Percentiles rank a stretch among this genome's conserved stretches.
phyloP scores from a whole-genome alignment of 1,140 invertebrate species.

The Saxidomus purpurata region DNA sequence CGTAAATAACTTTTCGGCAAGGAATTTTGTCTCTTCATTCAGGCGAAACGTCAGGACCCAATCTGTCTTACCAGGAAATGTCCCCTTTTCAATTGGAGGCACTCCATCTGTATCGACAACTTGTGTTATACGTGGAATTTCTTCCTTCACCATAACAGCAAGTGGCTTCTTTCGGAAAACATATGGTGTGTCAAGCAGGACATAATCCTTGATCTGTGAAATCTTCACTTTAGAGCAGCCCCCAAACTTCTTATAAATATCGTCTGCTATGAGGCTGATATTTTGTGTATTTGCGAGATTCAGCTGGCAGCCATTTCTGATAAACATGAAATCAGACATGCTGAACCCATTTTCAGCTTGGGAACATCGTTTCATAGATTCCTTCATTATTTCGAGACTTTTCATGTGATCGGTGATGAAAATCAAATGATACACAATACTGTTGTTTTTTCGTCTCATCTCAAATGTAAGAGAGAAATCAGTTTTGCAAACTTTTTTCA shows the following conservation, averaged over 20 bases:
- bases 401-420: not conserved
- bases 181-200: not conserved
- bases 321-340: not conserved
- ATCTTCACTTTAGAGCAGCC: not conserved
- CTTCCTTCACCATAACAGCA: not conserved
- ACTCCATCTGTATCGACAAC: not conserved
- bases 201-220: not conserved
- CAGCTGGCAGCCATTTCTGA: not conserved
- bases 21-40: too few relatives aligned
- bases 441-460: not conserved
- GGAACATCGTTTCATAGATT: not conserved
- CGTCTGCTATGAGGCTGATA: not conserved
- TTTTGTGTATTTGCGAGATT: conserved; percentile 14
- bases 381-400: not conserved
- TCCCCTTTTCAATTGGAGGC: not conserved
- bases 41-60: too few relatives aligned
- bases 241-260: not conserved
- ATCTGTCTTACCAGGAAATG: too few relatives aligned
- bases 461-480: not conserved
- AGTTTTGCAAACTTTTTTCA: not conserved
- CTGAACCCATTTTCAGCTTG: not conserved
- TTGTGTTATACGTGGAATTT: not conserved
- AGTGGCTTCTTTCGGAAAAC: not conserved
- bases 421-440: not conserved
- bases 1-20: too few relatives aligned